Percentiles rank a stretch among this genome's conserved stretches.
These are phyloP conservation scores for Podarcis siculus DNA, from an alignment of 2,797 vertebrate genomes.

Conservation along the genomic window DNA sequence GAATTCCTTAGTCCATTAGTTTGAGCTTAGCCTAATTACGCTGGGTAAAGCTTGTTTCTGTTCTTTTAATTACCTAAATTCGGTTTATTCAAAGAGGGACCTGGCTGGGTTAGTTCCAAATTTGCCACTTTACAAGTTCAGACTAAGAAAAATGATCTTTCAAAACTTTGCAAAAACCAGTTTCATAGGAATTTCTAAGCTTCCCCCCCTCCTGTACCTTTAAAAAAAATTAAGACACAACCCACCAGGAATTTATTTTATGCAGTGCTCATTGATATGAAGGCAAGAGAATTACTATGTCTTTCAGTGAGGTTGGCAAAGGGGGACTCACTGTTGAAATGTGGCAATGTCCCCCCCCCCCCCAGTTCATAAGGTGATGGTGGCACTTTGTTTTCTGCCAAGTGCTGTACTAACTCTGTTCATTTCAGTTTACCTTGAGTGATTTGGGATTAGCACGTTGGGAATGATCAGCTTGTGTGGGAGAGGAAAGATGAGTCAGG, in stretches of 20 bases:
- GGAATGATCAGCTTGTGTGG: not conserved
- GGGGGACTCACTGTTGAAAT: not conserved
- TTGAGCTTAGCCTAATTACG: constrained; percentile 67
- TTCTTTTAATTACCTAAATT: constrained; percentile 75
- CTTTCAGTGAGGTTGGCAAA: not conserved
- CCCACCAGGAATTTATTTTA: not conserved
- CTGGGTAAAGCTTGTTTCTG: constrained; percentile 58
- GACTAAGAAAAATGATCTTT: constrained; percentile 27
- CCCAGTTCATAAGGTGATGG: not conserved
- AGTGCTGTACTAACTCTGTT: not conserved
- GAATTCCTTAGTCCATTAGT: constrained; percentile 76
- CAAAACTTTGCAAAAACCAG: constrained; percentile 24
- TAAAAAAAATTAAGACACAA: not conserved
- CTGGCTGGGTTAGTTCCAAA: constrained; percentile 52
- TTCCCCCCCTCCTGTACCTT: not conserved
- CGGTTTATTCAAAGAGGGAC: constrained; percentile 59
- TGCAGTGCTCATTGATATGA: not conserved
- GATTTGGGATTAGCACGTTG: not conserved
- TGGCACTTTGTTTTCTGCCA: not conserved
- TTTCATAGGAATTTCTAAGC: not conserved
- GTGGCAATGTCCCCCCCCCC: not conserved
- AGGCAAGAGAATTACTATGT: not conserved
- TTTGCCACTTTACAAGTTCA: constrained; percentile 38
- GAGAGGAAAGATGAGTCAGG: too few relatives aligned
- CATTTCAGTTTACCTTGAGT: not conserved